phyloP scores from a whole-genome alignment of 35 echinoderm and acorn worm genomes.

The Lytechinus variegatus region DNA sequence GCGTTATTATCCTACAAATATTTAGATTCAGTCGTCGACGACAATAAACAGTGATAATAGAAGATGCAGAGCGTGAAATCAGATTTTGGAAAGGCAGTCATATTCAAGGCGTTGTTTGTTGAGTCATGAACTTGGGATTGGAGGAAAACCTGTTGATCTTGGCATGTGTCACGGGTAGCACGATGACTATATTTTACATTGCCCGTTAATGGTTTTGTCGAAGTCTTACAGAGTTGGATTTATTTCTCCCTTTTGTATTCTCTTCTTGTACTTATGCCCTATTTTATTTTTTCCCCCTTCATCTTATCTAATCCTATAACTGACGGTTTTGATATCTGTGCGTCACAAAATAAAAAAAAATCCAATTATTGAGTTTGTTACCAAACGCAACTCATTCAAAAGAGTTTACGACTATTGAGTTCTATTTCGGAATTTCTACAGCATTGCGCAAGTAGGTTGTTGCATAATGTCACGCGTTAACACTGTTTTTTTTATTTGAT shows the following conservation, averaged over 20 bases:
- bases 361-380: too few species aligned
- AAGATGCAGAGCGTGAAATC: slow-evolving; percentile 2
- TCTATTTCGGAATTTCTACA: too few species aligned
- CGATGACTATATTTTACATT: background rate
- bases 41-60: background rate
- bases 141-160: background rate
- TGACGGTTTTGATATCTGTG: too few species aligned
- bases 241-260: background rate
- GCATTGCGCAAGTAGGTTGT: too few species aligned
- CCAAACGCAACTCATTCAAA: too few species aligned
- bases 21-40: background rate
- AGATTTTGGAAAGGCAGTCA: background rate
- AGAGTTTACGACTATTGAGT: too few species aligned
- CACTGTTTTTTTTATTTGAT: too few species aligned
- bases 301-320: too few species aligned
- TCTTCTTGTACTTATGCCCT: background rate
- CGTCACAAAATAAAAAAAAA: too few species aligned
- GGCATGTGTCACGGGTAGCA: background rate
- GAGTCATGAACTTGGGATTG: background rate
- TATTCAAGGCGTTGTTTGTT: background rate
- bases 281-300: background rate
- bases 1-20: background rate
- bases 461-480: too few species aligned
- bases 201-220: background rate
- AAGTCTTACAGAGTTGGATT: background rate